These are phyloP conservation scores for Petrocephalus schoutedeni DNA, from an alignment of 2,797 vertebrate genomes.

Conservation along the genomic window DNA sequence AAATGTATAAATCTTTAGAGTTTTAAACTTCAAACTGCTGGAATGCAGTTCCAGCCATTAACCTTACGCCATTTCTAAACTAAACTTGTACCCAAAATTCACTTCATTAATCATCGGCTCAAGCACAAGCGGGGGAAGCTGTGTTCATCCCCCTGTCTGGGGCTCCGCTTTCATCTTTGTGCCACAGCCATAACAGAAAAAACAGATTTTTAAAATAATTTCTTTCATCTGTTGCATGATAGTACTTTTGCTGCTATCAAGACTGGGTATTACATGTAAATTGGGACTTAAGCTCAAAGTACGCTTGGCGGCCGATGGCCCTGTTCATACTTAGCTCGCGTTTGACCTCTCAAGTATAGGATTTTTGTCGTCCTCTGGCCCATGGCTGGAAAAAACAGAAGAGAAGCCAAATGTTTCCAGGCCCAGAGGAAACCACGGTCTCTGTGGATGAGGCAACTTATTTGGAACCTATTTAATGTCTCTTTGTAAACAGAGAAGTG, in stretches of 20 bases:
- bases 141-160: neutral
- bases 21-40: neutral
- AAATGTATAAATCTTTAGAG: neutral
- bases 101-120: neutral
- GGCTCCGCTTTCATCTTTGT: constrained; percentile 49
- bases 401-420: neutral
- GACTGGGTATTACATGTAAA: neutral
- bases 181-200: constrained; percentile 58
- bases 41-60: neutral
- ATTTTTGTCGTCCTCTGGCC: neutral
- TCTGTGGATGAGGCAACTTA: neutral
- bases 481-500: neutral
- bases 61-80: neutral
- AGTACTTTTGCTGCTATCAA: constrained; percentile 25
- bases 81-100: neutral
- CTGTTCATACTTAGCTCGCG: neutral
- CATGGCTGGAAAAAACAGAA: neutral
- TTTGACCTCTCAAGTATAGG: neutral
- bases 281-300: neutral
- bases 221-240: constrained; percentile 55
- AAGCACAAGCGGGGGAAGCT: neutral
- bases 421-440: neutral
- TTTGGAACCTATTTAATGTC: neutral
- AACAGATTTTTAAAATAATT: constrained; percentile 53
- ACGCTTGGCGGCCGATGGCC: neutral